Percentiles rank a stretch among this genome's conserved stretches.
phyloP scores from a whole-genome alignment of 2,113 vertebrate genomes.

The Vulpes vulpes region DNA sequence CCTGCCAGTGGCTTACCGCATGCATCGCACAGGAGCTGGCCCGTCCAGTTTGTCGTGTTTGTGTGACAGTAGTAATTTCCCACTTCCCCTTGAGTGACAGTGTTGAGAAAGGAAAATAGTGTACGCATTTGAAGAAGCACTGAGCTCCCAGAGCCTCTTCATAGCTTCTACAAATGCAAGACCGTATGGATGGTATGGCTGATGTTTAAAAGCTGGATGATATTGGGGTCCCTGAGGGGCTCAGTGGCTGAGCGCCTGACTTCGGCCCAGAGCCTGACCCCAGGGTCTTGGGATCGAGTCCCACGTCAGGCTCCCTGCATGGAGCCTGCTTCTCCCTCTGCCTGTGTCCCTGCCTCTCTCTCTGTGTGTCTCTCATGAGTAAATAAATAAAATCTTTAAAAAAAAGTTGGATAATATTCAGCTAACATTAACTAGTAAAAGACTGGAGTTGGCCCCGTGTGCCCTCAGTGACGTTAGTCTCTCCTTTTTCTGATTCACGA shows the following conservation, averaged over 20 bases:
- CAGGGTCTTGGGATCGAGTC: too few relatives aligned
- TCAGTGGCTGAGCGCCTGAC: too few relatives aligned
- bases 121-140: background rate
- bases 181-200: background rate
- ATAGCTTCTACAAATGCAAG: background rate
- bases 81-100: constrained; percentile 60
- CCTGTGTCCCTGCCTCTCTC: too few relatives aligned
- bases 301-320: too few relatives aligned
- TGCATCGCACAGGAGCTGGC: background rate
- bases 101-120: constrained; percentile 29
- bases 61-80: constrained; percentile 74
- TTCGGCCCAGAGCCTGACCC: too few relatives aligned
- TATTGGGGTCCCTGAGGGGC: too few relatives aligned
- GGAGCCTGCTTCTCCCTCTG: too few relatives aligned
- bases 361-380: too few relatives aligned
- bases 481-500: background rate
- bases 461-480: background rate
- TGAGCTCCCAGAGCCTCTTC: background rate
- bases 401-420: background rate
- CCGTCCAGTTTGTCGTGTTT: constrained; percentile 27
- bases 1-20: background rate
- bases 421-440: background rate
- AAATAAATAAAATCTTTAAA: too few relatives aligned
- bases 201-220: background rate
- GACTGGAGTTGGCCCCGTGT: background rate